Conservation (phyloP, 2,888 invertebrate species). For the Parascotia fuliginaria region DNA sequence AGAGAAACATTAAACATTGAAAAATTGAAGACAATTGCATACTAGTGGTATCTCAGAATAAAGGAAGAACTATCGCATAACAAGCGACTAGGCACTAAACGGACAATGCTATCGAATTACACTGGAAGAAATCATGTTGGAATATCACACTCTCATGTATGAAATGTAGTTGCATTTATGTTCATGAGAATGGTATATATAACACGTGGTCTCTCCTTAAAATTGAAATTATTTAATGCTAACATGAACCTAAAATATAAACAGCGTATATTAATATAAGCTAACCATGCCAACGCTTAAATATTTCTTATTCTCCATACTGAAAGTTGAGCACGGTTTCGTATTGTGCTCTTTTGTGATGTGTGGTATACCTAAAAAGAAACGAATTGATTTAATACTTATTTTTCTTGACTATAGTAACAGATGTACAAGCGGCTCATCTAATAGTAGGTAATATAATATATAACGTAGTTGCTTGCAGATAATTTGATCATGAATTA, state of each 20-base stretch:
- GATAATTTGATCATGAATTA: too few species aligned
- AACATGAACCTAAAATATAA: neutral
- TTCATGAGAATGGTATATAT: too few species aligned
- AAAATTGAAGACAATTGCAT: constrained; percentile 1
- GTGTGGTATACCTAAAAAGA: too few species aligned
- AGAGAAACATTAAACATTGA: too few species aligned
- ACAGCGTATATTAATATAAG: neutral
- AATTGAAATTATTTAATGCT: neutral
- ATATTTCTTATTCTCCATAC: neutral
- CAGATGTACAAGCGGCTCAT: too few species aligned
- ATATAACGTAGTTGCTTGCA: too few species aligned
- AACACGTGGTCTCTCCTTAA: neutral
- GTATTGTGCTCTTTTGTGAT: neutral
- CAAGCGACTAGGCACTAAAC: neutral
- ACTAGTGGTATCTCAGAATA: constrained; percentile 3
- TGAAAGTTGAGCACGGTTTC: neutral
- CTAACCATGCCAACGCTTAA: neutral
- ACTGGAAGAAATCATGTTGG: neutral
- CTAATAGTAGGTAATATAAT: too few species aligned
- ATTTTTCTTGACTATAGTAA: too few species aligned
- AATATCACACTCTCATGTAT: too few species aligned
- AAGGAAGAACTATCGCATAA: neutral
- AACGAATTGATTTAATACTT: too few species aligned
- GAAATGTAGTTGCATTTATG: too few species aligned
- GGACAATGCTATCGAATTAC: neutral